phyloP scores from a whole-genome alignment of 2,113 vertebrate genomes.

The Maccullochella peelii region DNA sequence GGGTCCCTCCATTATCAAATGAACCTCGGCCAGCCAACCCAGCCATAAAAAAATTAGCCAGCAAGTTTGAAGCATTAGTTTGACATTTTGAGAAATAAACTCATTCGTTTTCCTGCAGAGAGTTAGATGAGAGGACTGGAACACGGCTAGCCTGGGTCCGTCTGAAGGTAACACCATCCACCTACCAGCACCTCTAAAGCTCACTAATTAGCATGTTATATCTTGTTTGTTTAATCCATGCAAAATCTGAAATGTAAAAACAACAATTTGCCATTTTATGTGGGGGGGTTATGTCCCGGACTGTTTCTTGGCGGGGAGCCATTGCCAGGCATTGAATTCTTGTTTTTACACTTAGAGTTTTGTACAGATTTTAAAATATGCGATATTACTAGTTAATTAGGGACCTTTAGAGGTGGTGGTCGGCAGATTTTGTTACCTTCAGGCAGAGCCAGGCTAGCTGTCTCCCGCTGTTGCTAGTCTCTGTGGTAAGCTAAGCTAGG shows the following conservation, averaged over 20 bases:
- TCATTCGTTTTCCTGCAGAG: not conserved
- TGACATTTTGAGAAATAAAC: too few species aligned
- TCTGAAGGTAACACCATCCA: not conserved
- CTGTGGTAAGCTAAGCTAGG: too few species aligned
- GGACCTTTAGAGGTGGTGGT: too few species aligned
- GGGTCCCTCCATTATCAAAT: not conserved
- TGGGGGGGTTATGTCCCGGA: not conserved
- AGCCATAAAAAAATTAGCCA: not conserved
- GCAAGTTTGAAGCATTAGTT: not conserved
- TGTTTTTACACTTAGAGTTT: not conserved
- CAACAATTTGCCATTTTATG: not conserved
- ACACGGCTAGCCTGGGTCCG: not conserved
- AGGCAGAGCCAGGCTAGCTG: not conserved
- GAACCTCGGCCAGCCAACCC: not conserved
- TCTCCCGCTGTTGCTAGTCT: too few species aligned
- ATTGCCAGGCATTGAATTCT: too few species aligned
- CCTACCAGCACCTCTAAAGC: not conserved
- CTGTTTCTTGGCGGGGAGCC: not conserved
- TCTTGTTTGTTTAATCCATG: not conserved
- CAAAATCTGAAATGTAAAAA: not conserved
- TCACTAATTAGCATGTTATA: not conserved
- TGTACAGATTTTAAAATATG: not conserved
- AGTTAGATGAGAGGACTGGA: not conserved
- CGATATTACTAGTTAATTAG: not conserved
- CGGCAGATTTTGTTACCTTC: not conserved